Base-by-base conservation (phyloP, 2,888 invertebrate genomes). In the Trichopoda pennipes region DNA sequence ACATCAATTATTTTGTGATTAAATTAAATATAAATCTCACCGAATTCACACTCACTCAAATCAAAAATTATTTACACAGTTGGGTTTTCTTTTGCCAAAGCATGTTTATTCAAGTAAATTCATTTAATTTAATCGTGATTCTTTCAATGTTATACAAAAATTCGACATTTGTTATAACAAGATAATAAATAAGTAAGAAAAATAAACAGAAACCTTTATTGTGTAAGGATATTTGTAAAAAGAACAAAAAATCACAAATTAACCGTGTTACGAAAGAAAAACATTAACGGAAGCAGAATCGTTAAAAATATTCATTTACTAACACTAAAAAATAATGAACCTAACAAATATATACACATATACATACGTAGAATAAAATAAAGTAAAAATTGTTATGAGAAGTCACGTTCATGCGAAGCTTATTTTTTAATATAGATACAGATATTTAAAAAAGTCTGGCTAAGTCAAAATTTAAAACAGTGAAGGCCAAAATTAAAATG, bases 381-480 rank as follows among this genome's bases (percentile, higher is more conserved):
- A 44, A 17, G 32, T 55, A 85, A 84, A 86, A 88, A 90, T 90
- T 90, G 88, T 89, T 90, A 90, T 90, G 90, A 90, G 89, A 89
- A 90, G 90, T 90, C 90, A 90, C 90, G 90, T 90, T 90, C 90
- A 87, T 87, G 87, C 87, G 87, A 87, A 88, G 87, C 66, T 55
- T 72, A 58, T 73, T 66, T 66, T 19, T 16, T 17, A 49, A 9
- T 8, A 28, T n/a, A n/a, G n/a, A n/a, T n/a, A n/a, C n/a, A n/a
- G n/a, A 68, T 42, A 17, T 28, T 28, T 42, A 42, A 19, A 49
- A 49, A 19, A 17, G 9, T 17, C 17, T 17, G 47, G 10, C 9
- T 17, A 49, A 49, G 17, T 17, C 9, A 19, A 19, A 17, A 44
- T 16, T 10, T 3, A 1, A 1, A 35, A 74, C 63, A 64, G 32